Evolutionary conservation across 1,140 invertebrate species (phyloP).

Genomic region (Bombyx mandarina): DNA sequence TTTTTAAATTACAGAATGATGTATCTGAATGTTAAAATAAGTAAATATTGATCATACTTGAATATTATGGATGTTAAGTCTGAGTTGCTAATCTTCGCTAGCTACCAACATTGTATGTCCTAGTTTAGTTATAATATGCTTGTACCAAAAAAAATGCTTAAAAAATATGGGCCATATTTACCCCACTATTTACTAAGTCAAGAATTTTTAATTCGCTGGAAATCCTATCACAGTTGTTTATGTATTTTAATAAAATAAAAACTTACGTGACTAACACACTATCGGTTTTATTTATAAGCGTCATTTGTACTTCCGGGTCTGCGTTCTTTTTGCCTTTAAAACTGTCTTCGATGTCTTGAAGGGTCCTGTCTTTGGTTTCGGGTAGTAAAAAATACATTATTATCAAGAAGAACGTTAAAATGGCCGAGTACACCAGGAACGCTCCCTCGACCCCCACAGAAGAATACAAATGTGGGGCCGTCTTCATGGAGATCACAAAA

Average conservation of each 20-base stretch:
- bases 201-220: neutral
- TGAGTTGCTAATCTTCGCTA: too few species aligned
- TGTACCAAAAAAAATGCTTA: too few species aligned
- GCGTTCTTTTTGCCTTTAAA: conserved; percentile 42
- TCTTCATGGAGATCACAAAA: conserved; percentile 65
- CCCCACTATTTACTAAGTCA: neutral
- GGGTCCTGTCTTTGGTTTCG: conserved; percentile 59
- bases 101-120: too few species aligned
- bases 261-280: conserved; percentile 9
- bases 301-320: conserved; percentile 47
- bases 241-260: conserved; percentile 1
- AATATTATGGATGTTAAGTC: too few species aligned
- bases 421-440: conserved; percentile 52
- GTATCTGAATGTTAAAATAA: too few species aligned
- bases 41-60: too few species aligned
- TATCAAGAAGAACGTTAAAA: conserved; percentile 39
- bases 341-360: conserved; percentile 60
- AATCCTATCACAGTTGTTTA: conserved; percentile 6
- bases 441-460: conserved; percentile 58
- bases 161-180: neutral
- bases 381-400: conserved; percentile 52
- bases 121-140: too few species aligned
- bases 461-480: conserved; percentile 55
- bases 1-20: too few species aligned
- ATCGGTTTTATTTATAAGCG: conserved; percentile 36